phyloP scores from a whole-genome alignment of 2,888 invertebrate species.

The Buathra laborator region DNA sequence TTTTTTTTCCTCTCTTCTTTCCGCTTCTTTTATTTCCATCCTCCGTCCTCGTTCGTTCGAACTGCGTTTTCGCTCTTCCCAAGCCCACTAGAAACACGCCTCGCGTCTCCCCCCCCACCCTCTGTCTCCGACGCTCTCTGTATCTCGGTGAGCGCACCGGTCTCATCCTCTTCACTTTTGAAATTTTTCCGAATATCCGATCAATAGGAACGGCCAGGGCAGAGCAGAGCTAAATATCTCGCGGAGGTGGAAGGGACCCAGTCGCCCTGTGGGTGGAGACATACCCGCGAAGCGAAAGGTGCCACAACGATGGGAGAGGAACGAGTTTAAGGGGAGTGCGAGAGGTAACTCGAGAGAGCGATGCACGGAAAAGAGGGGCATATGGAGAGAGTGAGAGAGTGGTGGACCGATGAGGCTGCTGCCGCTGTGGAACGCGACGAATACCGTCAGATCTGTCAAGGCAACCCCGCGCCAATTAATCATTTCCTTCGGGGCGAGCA shows the following conservation, averaged over 20 bases:
- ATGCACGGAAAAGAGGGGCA: slow-evolving; percentile 33
- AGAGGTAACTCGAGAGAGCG: slow-evolving; percentile 40
- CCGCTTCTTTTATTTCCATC: slow-evolving; percentile 37
- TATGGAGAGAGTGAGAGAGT: slow-evolving; percentile 59
- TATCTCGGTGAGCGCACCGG: slow-evolving; percentile 47
- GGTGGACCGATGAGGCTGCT: slow-evolving; percentile 53
- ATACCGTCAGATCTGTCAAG: slow-evolving; percentile 77
- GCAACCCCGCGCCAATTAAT: slow-evolving; percentile 78
- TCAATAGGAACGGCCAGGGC: slow-evolving; percentile 79
- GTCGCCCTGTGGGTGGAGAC: slow-evolving; percentile 67
- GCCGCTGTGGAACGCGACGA: slow-evolving; percentile 58
- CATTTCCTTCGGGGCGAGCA: slow-evolving; percentile 77
- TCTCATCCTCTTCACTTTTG: slow-evolving; percentile 76
- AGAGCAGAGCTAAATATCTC: slow-evolving; percentile 69
- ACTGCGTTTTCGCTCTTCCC: slow-evolving; percentile 62
- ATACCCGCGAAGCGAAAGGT: slow-evolving; percentile 59
- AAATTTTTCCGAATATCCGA: slow-evolving; percentile 84
- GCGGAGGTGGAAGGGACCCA: slow-evolving; percentile 70
- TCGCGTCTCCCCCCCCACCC: slow-evolving; percentile 58
- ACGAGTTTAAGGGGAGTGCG: slow-evolving; percentile 63
- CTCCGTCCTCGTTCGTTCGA: slow-evolving; percentile 58
- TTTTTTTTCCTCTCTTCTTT: slow-evolving; percentile 39
- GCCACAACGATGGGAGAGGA: slow-evolving; percentile 62
- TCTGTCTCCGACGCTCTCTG: slow-evolving; percentile 56
- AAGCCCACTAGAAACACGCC: slow-evolving; percentile 55